Base-by-base conservation (phyloP, 2,797 vertebrate genomes). In the Hyperoplus immaculatus region DNA sequence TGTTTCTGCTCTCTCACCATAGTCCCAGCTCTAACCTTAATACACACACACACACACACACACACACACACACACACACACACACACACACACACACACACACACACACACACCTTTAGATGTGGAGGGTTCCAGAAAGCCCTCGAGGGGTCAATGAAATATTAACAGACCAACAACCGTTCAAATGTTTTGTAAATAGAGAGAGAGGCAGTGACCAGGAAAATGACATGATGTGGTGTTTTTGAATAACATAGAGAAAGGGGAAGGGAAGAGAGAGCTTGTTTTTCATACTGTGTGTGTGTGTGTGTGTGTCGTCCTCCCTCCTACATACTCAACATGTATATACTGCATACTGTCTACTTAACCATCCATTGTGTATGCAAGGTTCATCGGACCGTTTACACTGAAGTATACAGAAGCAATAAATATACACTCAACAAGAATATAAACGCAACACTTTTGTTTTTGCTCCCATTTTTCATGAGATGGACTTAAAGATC, bases 81-180 rank as follows among this genome's bases (percentile, higher is more conserved):
- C 29, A 29, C 29, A 21, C 29, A 29, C 29, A 29, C 29, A 29
- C 29, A 29, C 29, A 21, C 29, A 29, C 29, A 29, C 29, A 29
- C 29, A 29, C 29, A 29, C 29, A 29, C 29, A 29, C 29, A 29
- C 56, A 9, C 29, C 29, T 29, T 88, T 77, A 86, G 78, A 85
- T 84, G 81, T 85, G 47, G 82, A 87, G 78, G 66, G 75, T 82
- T 83, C 56, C 29, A 51, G 71, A 76, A 53, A 67, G 55, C 76
- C 78, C 75, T 84, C 86, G 18, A 69, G 68, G 55, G 67, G 60
- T 65, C 86, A 92, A 93, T 93, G 91, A 91, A 93, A 93, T 92
- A 92, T 92, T 92, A 89, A 92, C 91, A 89, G 90, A 87, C 92
- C 92, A 92, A 86, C 85, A 90, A 92, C 84, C 87, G 89, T 91